Conservation (phyloP, 1,140 invertebrate species). For the Dreissena polymorpha region DNA sequence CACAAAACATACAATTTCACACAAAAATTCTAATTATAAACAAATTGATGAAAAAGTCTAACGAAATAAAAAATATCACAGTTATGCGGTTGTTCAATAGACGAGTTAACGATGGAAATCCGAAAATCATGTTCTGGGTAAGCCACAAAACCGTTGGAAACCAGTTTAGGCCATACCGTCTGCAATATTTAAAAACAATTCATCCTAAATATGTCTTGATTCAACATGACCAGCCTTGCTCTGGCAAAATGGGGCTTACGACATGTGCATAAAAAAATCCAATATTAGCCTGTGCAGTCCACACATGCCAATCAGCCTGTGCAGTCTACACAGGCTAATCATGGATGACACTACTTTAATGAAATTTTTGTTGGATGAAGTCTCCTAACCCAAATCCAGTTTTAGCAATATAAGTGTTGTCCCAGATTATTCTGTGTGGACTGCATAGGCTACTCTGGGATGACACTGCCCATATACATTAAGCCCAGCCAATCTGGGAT, state of each 20-base stretch:
- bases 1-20: slow-evolving; percentile 7
- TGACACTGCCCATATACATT: no score
- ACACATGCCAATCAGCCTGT: neutral
- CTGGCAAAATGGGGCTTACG: neutral
- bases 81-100: slow-evolving; percentile 39
- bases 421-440: no score
- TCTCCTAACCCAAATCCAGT: neutral
- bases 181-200: slow-evolving; percentile 34
- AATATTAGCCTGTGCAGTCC: neutral
- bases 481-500: no score
- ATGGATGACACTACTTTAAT: neutral
- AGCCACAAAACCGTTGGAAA: slow-evolving; percentile 60
- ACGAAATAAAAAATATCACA: neutral
- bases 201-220: neutral
- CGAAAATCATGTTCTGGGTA: slow-evolving; percentile 61
- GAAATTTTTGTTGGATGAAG: neutral
- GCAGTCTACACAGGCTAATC: neutral
- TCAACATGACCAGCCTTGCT: neutral
- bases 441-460: no score
- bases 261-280: neutral
- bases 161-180: slow-evolving; percentile 48
- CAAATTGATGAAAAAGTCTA: neutral
- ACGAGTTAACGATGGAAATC: slow-evolving; percentile 59
- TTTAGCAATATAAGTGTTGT: no score
- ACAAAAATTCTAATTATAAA: neutral